Base-by-base conservation (phyloP, 2,888 invertebrate species). In the Hypomecis punctinalis region DNA sequence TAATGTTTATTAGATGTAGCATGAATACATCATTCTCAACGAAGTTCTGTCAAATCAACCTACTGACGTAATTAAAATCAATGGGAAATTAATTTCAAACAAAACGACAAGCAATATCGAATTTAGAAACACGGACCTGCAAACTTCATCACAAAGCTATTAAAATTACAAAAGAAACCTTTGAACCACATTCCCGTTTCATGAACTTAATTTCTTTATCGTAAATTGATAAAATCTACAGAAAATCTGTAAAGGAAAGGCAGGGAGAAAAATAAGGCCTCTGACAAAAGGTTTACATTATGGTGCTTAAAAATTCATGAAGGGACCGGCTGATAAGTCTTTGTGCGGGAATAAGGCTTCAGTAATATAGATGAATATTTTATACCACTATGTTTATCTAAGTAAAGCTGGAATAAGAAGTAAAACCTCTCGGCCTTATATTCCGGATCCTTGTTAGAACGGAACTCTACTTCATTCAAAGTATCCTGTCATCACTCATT, bases 361-460 rank as follows among this genome's bases (percentile, higher is more conserved):
- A 56, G 56, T 56, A 56, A 56, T 56, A 56, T 56, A 47, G 47
- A 56, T 56, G 56, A 56, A 56, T 56, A 56, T 56, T 56, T 56
- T 23, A 56, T 56, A 40, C 39, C 46, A 56, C 56, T 56, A 56
- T 56, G 56, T 56, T 56, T 56, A 48, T 39, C 56, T 46, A 40
- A 56, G 56, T 47, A 56, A 56, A 47, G 47, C 56, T 39, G 56
- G 56, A 56, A 40, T 47, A 54, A 46, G 56, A 47, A 5, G 56
- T 33, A 47, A 56, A n/a, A 47, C 6, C 23, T 37, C 36, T 35
- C 35, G 43, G 11, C 6, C 36, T 54, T 36, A 36, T 56, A 39
- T 39, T 56, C 56, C 8, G 23, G 33, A 33, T n/a, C 23, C n/a
- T 37, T 37, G 40, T 23, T 4, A 33, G 23, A 10, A 6, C 10